Evolutionary conservation across 1,140 invertebrate species (phyloP), one percentile per base, ranked within the genome.

Genomic region (Lasaia peninsularis): DNA sequence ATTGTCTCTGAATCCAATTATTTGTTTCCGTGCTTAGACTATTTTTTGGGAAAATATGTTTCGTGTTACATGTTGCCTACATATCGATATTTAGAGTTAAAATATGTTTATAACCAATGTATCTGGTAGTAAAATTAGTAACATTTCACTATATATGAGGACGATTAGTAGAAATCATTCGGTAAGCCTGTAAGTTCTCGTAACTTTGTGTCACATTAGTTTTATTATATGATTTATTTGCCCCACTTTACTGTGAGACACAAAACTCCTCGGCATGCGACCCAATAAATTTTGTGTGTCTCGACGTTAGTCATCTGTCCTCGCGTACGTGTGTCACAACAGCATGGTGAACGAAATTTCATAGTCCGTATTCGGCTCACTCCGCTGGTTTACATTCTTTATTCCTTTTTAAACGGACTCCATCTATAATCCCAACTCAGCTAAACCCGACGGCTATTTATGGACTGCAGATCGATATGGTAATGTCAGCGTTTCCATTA

Each of bases 401-500:
- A 48, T 48, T 48, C 20, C 44, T 48, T 48, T 48, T 48, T 24
- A 21, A 48, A 20, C 44, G n/a, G 44, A 48, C n/a, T 21, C 44
- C 44, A 20, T 21, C 18, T 48, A 48, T 48, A 10, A 11, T 48
- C 24, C 24, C 18, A 48, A 48, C 44, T 24, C 18, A 48, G 24
- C 24, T 48, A 48, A 48, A 48, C n/a, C 40, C 40, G 10, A 18
- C 44, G 10, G 20, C 44, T 48, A 21, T 48, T 20, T 48, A 21
- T 11, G 44, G 44, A 48, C 20, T 21, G 44, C 44, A 48, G 11
- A 48, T 48, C 44, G 44, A 48, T 48, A 48, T 24, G 44, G 18
- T 11, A 48, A 48, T n/a, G 44, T n/a, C 44, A 21, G 44, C 44
- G 21, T 48, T 48, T 48, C 18, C 44, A 48, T 48, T 24, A 48